Evolutionary conservation across 1,140 invertebrate species (phyloP).

Genomic region (Diachasmimorpha longicaudata): DNA sequence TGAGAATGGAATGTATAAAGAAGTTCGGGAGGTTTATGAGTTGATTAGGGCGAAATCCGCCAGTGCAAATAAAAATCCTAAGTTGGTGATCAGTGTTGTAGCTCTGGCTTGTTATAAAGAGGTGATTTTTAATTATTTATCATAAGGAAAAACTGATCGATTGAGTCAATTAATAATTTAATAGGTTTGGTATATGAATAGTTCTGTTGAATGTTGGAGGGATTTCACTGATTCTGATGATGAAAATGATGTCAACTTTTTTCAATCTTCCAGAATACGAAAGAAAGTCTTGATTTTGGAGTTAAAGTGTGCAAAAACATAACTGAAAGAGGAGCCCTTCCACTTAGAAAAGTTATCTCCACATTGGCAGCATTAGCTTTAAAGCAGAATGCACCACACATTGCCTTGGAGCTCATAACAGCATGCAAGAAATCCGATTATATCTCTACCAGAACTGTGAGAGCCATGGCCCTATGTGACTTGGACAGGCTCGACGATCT

Average conservation of each 20-base stretch:
- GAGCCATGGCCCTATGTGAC: conserved; percentile 67
- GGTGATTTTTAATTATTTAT: conserved; percentile 59
- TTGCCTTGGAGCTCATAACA: conserved; percentile 72
- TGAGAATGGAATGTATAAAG: conserved; percentile 72
- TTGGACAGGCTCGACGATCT: conserved; percentile 71
- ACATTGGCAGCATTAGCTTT: conserved; percentile 72
- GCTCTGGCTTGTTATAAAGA: conserved; percentile 78
- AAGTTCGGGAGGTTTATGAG: conserved; percentile 72
- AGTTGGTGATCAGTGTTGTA: conserved; percentile 70
- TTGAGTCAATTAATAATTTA: no score
- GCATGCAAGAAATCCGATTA: conserved; percentile 64
- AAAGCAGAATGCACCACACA: conserved; percentile 70
- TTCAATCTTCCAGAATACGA: conserved; percentile 67
- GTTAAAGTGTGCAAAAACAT: conserved; percentile 68
- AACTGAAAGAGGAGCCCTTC: conserved; percentile 60
- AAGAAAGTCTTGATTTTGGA: conserved; percentile 71
- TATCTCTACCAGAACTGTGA: conserved; percentile 73
- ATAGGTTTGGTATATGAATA: no score
- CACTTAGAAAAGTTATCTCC: conserved; percentile 67
- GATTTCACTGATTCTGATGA: background rate
- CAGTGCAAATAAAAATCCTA: conserved; percentile 68
- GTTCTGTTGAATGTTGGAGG: no score
- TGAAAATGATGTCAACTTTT: no score
- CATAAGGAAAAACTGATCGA: no score
- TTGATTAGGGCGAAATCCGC: conserved; percentile 65